Base-by-base conservation (phyloP, 1,140 invertebrate genomes). In the Coboldia fuscipes region DNA sequence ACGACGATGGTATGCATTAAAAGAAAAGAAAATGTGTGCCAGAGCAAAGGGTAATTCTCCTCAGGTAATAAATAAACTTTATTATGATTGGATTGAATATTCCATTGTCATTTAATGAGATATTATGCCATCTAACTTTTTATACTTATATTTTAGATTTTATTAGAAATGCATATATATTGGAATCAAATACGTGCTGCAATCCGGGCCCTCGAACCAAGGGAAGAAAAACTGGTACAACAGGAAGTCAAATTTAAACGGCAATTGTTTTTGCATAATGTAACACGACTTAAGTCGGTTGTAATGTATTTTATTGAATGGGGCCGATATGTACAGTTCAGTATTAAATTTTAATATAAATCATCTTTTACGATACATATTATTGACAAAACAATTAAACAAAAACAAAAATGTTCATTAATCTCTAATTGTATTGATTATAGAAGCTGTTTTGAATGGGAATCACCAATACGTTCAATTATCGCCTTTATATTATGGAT, bases 381-480 rank as follows among this genome's bases (percentile, higher is more conserved):
- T n/a, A 27, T 27, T 27, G 14, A 27, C 24, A 27, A 27, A n/a
- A 27, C 4, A 27, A 27, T 27, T 27, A 10, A 27, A 10, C 12
- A 4, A 7, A 23, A 7, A 23, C 22, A 12, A 7, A 23, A 23
- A 7, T 23, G 6, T 23, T 23, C 22, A 7, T 23, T 12, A 7
- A 7, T 23, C 12, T 12, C 12, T 23, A 6, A 23, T 23, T 23
- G 6, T 12, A 23, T 32, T 3, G 17, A 44, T 63, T 64, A 8
- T 45, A 85, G 82, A 60, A 89, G 84, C 52, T 96, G 89, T 61
- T 90, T 94, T 50, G 82, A 93, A 57, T 98, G 94, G 93, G 90
- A 97, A 45, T 92, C 75, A 3, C 79, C 78, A 38, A 48, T 82
- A n/a, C 65, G 83, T 44, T 96, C 85, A 42, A 68, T 88, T 35